These are phyloP conservation scores for Lytechinus variegatus DNA, from an alignment of 35 echinoderm and acorn worm species.

Conservation along the genomic window DNA sequence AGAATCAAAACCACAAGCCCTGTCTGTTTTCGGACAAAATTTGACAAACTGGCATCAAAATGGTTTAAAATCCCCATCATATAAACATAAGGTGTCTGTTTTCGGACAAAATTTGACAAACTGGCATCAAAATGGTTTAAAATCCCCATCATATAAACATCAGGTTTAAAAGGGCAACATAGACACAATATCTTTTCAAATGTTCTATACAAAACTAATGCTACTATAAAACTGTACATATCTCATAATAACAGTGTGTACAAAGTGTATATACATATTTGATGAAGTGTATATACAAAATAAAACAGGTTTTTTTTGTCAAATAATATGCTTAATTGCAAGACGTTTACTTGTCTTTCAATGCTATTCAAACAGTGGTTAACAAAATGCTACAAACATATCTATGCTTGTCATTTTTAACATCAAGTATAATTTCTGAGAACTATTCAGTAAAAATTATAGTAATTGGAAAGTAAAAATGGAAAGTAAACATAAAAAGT, in stretches of 20 bases:
- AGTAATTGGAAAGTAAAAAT: background rate
- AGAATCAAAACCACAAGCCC: no score
- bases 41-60: background rate
- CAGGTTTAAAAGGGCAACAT: background rate
- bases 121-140: background rate
- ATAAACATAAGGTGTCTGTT: no score
- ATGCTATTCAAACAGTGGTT: background rate
- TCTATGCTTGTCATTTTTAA: no score
- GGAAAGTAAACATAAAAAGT: background rate
- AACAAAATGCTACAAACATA: no score
- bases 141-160: background rate
- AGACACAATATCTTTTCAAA: background rate
- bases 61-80: no score
- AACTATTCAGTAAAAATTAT: no score
- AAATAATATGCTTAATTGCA: background rate
- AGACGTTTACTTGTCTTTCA: background rate
- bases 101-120: background rate
- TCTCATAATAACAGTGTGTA: background rate
- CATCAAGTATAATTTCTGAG: no score
- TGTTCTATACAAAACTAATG: background rate
- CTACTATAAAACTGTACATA: conserved; percentile 13
- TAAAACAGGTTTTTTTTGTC: background rate
- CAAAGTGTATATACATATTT: conserved; percentile 13
- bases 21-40: background rate
- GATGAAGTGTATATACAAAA: background rate